phyloP scores from a whole-genome alignment of 2,797 vertebrate genomes.

The Psittacula derbiana region DNA sequence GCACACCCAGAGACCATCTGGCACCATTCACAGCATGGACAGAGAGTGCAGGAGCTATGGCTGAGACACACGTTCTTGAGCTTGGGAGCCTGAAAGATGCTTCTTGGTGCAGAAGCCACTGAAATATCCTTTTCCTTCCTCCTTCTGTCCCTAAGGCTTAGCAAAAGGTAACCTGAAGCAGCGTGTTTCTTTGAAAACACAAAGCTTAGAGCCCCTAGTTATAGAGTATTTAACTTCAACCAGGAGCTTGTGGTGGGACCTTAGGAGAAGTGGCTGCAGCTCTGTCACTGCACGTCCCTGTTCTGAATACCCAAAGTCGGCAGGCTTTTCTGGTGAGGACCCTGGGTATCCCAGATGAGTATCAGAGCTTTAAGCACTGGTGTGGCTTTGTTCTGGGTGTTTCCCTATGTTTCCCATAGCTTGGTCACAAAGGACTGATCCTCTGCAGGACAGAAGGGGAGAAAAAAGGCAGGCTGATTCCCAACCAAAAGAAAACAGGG shows the following conservation, averaged over 20 bases:
- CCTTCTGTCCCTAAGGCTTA: neutral
- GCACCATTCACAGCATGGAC: fast-evolving
- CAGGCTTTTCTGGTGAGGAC: neutral
- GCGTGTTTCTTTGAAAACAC: neutral
- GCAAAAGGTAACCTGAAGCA: neutral
- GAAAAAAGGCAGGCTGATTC: neutral
- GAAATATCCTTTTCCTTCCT: neutral
- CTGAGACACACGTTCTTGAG: fast-evolving
- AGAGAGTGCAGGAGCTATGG: neutral
- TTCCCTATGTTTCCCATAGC: neutral
- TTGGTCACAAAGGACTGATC: neutral
- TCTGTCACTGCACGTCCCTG: fast-evolving
- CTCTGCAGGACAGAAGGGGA: neutral
- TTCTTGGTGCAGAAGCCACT: neutral
- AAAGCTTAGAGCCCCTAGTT: neutral
- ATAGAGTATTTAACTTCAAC: neutral
- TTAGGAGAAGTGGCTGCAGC: fast-evolving
- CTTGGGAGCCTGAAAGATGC: neutral
- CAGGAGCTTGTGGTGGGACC: neutral
- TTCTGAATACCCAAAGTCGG: neutral
- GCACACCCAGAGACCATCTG: neutral
- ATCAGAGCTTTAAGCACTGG: neutral
- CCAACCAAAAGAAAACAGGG: neutral
- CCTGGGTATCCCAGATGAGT: neutral
- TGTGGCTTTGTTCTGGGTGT: neutral